phyloP scores from a whole-genome alignment of 1,140 invertebrate genomes.

The Artemia franciscana region DNA sequence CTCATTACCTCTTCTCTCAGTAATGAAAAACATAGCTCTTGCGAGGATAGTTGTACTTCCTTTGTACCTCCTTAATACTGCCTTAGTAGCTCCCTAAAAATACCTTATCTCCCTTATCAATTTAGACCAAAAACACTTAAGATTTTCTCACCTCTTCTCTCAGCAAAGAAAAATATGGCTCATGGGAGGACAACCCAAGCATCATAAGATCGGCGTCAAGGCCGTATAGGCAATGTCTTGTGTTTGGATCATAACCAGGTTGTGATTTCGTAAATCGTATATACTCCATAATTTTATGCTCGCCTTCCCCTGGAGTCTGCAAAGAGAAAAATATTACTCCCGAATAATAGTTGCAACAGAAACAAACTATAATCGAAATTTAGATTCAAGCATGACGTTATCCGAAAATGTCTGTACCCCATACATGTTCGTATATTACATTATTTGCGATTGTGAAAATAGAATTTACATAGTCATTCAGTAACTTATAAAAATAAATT shows the following conservation, averaged over 20 bases:
- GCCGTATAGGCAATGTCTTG: slow-evolving; percentile 80
- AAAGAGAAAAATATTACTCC: slow-evolving; percentile 15
- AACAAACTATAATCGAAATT: neutral
- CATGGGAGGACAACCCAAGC: slow-evolving; percentile 74
- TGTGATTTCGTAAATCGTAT: slow-evolving; percentile 63
- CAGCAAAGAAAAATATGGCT: slow-evolving; percentile 74
- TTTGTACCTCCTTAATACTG: no score
- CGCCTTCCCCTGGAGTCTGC: slow-evolving; percentile 80
- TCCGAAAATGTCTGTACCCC: no score
- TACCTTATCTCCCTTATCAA: no score
- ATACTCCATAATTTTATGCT: slow-evolving; percentile 97
- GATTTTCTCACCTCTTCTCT: slow-evolving; percentile 53
- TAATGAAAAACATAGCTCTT: no score
- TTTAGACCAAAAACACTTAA: neutral
- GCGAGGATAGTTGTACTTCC: no score
- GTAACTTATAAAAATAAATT: no score
- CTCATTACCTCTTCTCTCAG: no score
- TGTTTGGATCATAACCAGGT: slow-evolving; percentile 61
- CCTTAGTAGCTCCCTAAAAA: no score
- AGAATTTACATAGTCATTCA: no score
- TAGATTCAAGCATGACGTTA: no score
- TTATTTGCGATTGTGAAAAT: no score
- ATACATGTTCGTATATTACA: no score
- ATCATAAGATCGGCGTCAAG: slow-evolving; percentile 91
- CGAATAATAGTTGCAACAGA: slow-evolving; percentile 4